Base-by-base conservation (phyloP, 2,888 invertebrate species). In the Prosopocoilus inquinatus region DNA sequence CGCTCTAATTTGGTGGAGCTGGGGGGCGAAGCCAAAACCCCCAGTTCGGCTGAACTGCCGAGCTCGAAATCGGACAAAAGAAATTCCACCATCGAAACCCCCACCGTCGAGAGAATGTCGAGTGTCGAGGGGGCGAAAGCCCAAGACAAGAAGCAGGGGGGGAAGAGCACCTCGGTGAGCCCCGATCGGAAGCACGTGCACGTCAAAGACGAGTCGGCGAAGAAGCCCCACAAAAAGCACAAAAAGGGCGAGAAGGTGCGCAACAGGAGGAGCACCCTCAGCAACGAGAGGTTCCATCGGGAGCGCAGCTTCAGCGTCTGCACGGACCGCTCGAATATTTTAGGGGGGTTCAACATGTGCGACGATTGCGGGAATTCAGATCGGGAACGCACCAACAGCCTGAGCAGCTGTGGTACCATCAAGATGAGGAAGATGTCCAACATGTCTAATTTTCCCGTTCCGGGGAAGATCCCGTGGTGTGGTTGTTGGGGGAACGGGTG, bases 401-500 rank as follows among this genome's bases (percentile, higher is more conserved):
- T 84, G 58, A 84, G 84, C 64, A 84, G 84, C 2, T 85, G 85
- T 1, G 81, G 84, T 3, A 84, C 83, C 0, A 78, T 80, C 2
- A 84, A 84, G 65, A 80, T 81, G 1, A 80, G 86, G 67, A 88
- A 87, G 68, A 80, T 84, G 56, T 82, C 88, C 53, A 84, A 84
- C 49, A 81, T 86, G 41, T 87, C 88, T 0, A 81, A 70, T 1
- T 80, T 82, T 1, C 79, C 81, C 38, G 75, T 79, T 48, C 81
- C 80, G 46, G 86, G 83, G 9, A 88, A 84, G 66, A 86, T 91
- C 63, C 91, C 90, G 0, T 91, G 91, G 90, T 91, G 90, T 68
- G 90, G 89, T 0, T 91, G 91, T 64, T 91, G 90, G 90, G 90
- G 91, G 0, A 90, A 90, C 62, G 90, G 90, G 0, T 91, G 91